Evolutionary conservation across 2,888 invertebrate genomes (phyloP).

Genomic region (Petrolisthes cinctipes): DNA sequence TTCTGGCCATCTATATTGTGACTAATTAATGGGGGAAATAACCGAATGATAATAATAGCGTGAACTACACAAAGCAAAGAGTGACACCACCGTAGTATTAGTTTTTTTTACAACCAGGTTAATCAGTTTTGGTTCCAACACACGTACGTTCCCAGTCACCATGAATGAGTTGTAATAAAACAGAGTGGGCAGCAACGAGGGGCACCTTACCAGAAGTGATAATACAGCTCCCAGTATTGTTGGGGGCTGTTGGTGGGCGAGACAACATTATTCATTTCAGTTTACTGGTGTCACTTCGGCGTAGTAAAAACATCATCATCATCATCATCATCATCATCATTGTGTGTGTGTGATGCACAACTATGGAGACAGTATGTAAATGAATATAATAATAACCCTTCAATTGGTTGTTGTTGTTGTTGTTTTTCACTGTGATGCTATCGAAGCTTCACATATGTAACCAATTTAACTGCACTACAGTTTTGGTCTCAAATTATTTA

Average conservation of each 20-base stretch:
- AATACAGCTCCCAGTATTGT: conserved; percentile 73
- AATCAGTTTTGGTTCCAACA: conserved; percentile 48
- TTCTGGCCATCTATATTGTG: too few species aligned
- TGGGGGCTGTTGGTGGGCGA: conserved; percentile 70
- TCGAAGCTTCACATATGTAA: too few species aligned
- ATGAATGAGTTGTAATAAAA: conserved; percentile 29
- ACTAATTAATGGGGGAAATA: too few species aligned
- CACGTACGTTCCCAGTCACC: conserved; percentile 50
- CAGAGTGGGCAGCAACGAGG: conserved; percentile 18
- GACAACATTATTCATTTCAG: conserved; percentile 24
- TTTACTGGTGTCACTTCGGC: too few species aligned
- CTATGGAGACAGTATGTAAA: not conserved
- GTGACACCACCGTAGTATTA: not conserved
- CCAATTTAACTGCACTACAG: too few species aligned
- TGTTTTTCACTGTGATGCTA: too few species aligned
- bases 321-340: not conserved
- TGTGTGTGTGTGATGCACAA: not conserved
- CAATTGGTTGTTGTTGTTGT: too few species aligned
- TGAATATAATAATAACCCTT: too few species aligned
- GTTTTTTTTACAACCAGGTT: conserved; percentile 44
- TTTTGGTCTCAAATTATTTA: too few species aligned
- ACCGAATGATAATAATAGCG: not conserved
- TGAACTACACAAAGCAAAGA: not conserved
- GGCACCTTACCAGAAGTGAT: conserved; percentile 72
- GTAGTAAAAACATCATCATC: too few species aligned